phyloP scores from a whole-genome alignment of 2,113 vertebrate genomes.

The Sinocyclocheilus anshuiensis region DNA sequence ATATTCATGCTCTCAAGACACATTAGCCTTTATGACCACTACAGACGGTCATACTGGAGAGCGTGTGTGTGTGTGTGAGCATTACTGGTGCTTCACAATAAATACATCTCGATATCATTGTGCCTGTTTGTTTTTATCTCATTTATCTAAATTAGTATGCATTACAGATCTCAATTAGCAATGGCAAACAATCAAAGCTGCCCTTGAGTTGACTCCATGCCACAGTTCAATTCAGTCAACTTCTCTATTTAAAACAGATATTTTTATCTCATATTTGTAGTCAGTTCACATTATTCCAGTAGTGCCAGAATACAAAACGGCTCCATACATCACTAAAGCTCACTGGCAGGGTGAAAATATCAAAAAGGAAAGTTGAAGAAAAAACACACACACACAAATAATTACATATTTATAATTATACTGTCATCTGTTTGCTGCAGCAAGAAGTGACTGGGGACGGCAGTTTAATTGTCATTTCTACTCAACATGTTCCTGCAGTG shows the following conservation, averaged over 20 bases:
- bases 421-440: conserved; percentile 59
- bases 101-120: conserved; percentile 32
- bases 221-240: conserved; percentile 5
- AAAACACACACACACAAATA: conserved; percentile 62
- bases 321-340: conserved; percentile 17
- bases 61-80: conserved; percentile 21
- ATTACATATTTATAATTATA: conserved; percentile 77
- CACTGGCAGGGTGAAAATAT: neutral
- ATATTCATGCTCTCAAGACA: conserved; percentile 78
- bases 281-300: conserved; percentile 19
- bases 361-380: conserved; percentile 28
- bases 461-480: conserved; percentile 66
- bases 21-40: conserved; percentile 67
- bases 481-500: conserved; percentile 60
- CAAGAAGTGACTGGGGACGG: conserved; percentile 63
- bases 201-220: conserved; percentile 5
- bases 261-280: conserved; percentile 36
- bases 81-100: neutral
- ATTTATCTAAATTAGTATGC: conserved; percentile 53
- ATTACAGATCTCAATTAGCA: conserved; percentile 12
- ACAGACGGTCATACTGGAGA: conserved; percentile 61
- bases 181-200: conserved; percentile 23
- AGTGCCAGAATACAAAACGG: neutral
- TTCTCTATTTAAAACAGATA: conserved; percentile 8
- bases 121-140: conserved; percentile 33